Conservation (phyloP, 2,888 invertebrate genomes). For the Allolobophora icterica region DNA sequence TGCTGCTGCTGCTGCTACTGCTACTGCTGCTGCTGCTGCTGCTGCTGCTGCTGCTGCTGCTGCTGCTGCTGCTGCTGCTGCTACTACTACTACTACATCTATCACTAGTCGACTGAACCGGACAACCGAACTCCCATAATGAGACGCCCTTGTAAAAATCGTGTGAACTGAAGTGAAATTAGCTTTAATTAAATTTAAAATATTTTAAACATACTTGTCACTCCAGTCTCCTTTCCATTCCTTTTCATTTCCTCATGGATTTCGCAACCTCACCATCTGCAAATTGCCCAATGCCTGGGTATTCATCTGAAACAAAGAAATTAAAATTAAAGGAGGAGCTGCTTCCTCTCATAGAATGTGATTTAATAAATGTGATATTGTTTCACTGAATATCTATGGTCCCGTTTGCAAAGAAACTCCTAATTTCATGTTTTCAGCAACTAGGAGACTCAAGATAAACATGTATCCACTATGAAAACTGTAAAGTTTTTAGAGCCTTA, state of each 20-base stretch:
- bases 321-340: too few species aligned
- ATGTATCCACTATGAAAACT: too few species aligned
- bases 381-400: not conserved
- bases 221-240: slow-evolving; percentile 91
- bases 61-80: too few species aligned
- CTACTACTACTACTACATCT: too few species aligned
- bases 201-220: slow-evolving; percentile 72
- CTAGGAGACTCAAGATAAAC: too few species aligned
- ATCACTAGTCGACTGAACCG: too few species aligned
- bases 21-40: too few species aligned
- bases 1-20: too few species aligned
- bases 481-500: too few species aligned
- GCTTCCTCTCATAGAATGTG: not conserved
- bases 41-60: too few species aligned
- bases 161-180: not conserved
- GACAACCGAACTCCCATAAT: not conserved
- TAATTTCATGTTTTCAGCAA: too few species aligned
- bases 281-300: slow-evolving; percentile 62
- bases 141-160: too few species aligned
- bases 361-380: not conserved
- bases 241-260: slow-evolving; percentile 95
- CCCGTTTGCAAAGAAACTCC: not conserved
- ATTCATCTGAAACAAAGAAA: slow-evolving; percentile 55
- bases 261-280: slow-evolving; percentile 76
- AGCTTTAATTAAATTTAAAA: not conserved